Percentiles rank a stretch among this genome's conserved stretches.
phyloP scores from a whole-genome alignment of 2,888 invertebrate genomes.

The Sminthurides aquaticus region DNA sequence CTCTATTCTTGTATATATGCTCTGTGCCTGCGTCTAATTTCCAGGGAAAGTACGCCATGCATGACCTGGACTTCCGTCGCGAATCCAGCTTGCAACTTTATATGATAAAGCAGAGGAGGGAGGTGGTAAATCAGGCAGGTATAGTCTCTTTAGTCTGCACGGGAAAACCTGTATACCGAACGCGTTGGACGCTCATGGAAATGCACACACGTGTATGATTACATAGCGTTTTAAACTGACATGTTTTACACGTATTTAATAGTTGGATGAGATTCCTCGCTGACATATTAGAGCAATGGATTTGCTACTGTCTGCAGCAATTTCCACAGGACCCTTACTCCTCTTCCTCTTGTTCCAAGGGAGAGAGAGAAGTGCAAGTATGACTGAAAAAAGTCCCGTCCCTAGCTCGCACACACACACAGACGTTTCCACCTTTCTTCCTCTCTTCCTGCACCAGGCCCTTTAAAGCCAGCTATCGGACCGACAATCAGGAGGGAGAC shows the following conservation, averaged over 20 bases:
- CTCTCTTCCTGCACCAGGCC: neutral
- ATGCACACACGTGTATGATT: neutral
- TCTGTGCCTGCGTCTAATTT: neutral
- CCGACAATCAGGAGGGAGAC: neutral
- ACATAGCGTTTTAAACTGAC: too few relatives aligned
- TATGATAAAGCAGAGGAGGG: neutral
- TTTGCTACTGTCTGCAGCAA: neutral
- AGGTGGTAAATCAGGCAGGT: too few relatives aligned
- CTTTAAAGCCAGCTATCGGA: neutral
- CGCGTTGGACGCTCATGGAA: too few relatives aligned
- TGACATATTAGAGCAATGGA: too few relatives aligned
- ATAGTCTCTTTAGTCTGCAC: too few relatives aligned
- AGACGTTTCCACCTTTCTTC: neutral
- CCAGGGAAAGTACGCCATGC: neutral
- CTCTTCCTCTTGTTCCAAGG: too few relatives aligned
- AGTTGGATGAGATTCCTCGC: too few relatives aligned
- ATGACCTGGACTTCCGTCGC: neutral
- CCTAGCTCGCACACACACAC: too few relatives aligned
- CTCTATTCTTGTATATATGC: neutral
- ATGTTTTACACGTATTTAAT: too few relatives aligned
- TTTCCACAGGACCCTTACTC: too few relatives aligned
- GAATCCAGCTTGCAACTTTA: neutral
- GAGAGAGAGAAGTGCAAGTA: too few relatives aligned
- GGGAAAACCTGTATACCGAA: too few relatives aligned
- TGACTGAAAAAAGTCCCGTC: neutral